Percentiles rank a stretch among this genome's conserved stretches.
Evolutionary conservation across 2,113 vertebrate genomes (phyloP).

Genomic region (Plestiodon gilberti): DNA sequence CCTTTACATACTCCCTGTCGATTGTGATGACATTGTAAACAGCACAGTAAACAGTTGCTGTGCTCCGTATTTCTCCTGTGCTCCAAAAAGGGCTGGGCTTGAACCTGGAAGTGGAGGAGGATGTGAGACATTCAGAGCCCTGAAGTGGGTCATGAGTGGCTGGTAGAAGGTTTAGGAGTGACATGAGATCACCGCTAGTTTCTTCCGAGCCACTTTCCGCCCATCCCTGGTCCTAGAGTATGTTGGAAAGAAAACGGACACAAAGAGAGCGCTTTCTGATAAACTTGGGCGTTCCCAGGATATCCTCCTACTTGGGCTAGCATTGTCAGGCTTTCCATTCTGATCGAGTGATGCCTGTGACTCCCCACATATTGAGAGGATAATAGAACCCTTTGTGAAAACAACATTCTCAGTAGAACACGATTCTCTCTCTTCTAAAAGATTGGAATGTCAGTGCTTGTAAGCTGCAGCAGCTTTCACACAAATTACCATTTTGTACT

Average conservation of each 20-base stretch:
- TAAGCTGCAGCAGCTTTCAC: accelerated
- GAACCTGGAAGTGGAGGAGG: too few relatives aligned
- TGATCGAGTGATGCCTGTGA: neutral
- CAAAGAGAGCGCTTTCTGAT: neutral
- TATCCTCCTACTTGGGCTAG: neutral
- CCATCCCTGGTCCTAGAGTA: too few relatives aligned
- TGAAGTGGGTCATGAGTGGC: too few relatives aligned
- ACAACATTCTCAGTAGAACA: neutral
- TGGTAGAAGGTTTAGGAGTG: too few relatives aligned
- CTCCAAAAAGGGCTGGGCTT: too few relatives aligned
- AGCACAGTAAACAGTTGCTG: too few relatives aligned
- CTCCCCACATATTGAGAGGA: neutral
- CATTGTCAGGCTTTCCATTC: neutral
- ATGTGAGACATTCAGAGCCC: too few relatives aligned
- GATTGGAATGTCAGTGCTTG: neutral
- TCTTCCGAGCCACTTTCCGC: too few relatives aligned
- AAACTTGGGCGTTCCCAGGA: neutral
- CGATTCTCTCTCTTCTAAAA: slow-evolving; percentile 8
- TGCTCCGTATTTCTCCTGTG: too few relatives aligned
- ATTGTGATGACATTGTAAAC: too few relatives aligned
- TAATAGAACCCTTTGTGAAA: neutral
- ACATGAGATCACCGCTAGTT: too few relatives aligned
- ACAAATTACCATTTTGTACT: neutral
- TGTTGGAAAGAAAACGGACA: neutral
- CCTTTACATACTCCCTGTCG: too few relatives aligned